phyloP scores from a whole-genome alignment of 2,888 invertebrate genomes.

The Pseudococcus jackbeardsleyi region DNA sequence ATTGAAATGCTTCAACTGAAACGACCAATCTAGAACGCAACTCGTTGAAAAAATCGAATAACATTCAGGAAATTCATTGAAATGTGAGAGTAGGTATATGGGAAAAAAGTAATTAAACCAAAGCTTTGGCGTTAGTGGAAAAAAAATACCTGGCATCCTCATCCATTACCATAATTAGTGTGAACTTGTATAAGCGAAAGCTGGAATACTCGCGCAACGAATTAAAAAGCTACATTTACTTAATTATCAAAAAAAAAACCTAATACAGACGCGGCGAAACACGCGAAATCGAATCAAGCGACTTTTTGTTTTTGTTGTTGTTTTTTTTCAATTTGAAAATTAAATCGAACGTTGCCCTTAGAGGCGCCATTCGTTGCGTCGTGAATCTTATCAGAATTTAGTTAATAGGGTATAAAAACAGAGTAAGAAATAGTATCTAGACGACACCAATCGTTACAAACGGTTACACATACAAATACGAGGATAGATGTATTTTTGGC shows the following conservation, averaged over 20 bases:
- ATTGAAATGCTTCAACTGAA: background rate
- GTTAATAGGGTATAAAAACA: constrained; percentile 53
- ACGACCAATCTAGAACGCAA: background rate
- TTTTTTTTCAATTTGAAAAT: constrained; percentile 51
- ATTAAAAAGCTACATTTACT: constrained; percentile 47
- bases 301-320: constrained; percentile 20
- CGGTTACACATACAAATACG: constrained; percentile 60
- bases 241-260: constrained; percentile 36
- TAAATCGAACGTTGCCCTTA: constrained; percentile 52
- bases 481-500: constrained; percentile 59
- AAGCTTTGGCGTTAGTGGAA: constrained; percentile 30
- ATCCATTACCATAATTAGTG: constrained; percentile 61
- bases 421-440: constrained; percentile 53
- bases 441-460: constrained; percentile 57
- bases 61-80: constrained; percentile 7
- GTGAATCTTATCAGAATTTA: constrained; percentile 53
- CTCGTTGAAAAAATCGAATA: background rate
- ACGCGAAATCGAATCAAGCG: constrained; percentile 30
- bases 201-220: constrained; percentile 28
- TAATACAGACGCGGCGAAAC: background rate
- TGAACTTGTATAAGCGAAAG: constrained; percentile 7
- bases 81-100: constrained; percentile 13
- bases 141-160: constrained; percentile 35
- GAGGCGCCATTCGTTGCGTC: constrained; percentile 51
- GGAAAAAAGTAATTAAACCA: constrained; percentile 45